phyloP scores from a whole-genome alignment of 2,797 vertebrate species.

The Vultur gryphus region DNA sequence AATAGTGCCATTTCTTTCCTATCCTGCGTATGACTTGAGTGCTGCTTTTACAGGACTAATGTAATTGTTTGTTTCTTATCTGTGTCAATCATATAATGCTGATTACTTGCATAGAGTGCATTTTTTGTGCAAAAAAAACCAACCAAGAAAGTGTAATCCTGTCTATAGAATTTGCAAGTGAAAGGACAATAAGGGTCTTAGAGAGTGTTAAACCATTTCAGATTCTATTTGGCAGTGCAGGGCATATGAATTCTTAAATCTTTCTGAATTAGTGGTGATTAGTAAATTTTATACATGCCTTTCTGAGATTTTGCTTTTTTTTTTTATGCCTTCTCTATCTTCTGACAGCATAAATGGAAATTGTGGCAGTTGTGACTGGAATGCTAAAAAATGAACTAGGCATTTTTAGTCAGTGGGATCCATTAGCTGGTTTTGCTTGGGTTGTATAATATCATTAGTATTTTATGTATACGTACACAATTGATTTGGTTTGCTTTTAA shows the following conservation, averaged over 20 bases:
- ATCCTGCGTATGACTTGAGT: not conserved
- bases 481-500: conserved; percentile 1
- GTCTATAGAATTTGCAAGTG: not conserved
- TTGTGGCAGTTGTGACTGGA: not conserved
- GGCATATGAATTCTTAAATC: not conserved
- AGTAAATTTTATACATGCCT: not conserved
- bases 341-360: not conserved
- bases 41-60: not conserved
- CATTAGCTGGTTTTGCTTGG: conserved; percentile 1
- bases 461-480: not conserved
- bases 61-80: not conserved
- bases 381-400: not conserved
- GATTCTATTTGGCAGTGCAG: not conserved
- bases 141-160: not conserved
- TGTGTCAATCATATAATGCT: not conserved
- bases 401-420: not conserved
- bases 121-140: not conserved
- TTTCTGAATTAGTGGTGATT: conserved; percentile 8
- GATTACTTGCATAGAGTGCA: not conserved
- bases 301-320: not conserved
- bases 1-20: not conserved
- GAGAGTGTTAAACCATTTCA: not conserved
- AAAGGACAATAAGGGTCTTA: not conserved
- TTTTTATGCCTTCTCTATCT: not conserved
- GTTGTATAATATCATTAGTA: not conserved